phyloP scores from a whole-genome alignment of 2,888 invertebrate species.

The Chaetoderma sp. region DNA sequence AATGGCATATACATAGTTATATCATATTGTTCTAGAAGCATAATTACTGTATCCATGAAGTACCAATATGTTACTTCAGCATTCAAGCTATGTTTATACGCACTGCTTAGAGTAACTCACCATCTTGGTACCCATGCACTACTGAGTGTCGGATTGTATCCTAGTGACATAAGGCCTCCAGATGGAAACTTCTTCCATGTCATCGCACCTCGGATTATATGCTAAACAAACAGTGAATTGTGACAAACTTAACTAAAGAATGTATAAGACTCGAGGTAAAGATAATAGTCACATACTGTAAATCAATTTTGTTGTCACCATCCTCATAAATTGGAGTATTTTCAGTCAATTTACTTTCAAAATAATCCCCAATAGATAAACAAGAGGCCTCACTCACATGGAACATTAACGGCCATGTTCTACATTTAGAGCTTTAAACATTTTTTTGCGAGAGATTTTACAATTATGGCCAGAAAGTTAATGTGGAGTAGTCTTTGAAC shows the following conservation, averaged over 20 bases:
- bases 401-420: no score
- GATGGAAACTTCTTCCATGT: conserved; percentile 69
- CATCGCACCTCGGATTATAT: conserved; percentile 66
- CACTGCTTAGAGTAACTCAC: conserved; percentile 43
- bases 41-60: no score
- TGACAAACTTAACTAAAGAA: neutral
- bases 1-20: no score
- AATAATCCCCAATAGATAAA: no score
- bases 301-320: neutral
- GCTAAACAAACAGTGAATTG: conserved; percentile 44
- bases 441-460: no score
- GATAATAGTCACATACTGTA: neutral
- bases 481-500: no score
- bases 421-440: no score
- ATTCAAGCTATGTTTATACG: neutral
- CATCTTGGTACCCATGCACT: conserved; percentile 68
- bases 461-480: no score
- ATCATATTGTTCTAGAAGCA: no score
- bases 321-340: no score
- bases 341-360: no score
- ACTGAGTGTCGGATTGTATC: conserved; percentile 65
- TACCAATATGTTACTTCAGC: neutral
- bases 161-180: conserved; percentile 63
- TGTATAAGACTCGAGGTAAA: neutral
- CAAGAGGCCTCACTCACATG: no score